Base-by-base conservation (phyloP, 2,113 vertebrate species). In the Ophiodon elongatus region DNA sequence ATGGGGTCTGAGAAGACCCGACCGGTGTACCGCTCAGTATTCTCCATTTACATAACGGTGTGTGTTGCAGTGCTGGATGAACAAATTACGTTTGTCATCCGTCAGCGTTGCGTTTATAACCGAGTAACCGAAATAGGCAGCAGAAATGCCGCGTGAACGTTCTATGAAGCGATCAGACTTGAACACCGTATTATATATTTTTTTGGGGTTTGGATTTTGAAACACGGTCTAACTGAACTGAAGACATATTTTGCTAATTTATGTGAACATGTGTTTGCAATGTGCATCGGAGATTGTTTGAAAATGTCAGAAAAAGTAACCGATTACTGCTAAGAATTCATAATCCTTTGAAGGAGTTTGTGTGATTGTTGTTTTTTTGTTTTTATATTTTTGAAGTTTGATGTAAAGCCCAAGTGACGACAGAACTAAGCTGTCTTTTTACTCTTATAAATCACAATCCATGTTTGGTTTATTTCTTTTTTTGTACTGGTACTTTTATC, bases 1-100 rank as follows among this genome's bases (percentile, higher is more conserved):
- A 25, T 35, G 68, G 65, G 66, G 31, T 84, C 69, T 60, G 17
- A 74, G 81, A 23, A 10, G 8, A 81, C 72, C 76, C 39, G 67
- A 79, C 80, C 31, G 64, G 57, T 41, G 80, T 68, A 86, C 88
- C 81, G 17, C 65, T 87, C 85, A 92, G 92, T 93, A 85, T 93
- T 91, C 85, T 59, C 11, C 43, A 54, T 65, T 33, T 35, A 54
- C 66, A 7, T 71, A 62, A 69, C 70, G 0, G 86, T 78, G 81
- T 87, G 85, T 70, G 72, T 88, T 88, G 81, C 89, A 84, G 86
- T 89, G 87, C 73, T 54, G 37, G 52, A 68, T 57, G 76, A 81
- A 82, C 35, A 14, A 47, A 70, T 64, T 4, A 52, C 41, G 74
- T 70, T 74, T 73, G 56, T 73, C 74, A 50, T 69, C 54, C 60